These are phyloP conservation scores for Zapus hudsonius DNA, from an alignment of 2,113 vertebrate species.

Conservation along the genomic window DNA sequence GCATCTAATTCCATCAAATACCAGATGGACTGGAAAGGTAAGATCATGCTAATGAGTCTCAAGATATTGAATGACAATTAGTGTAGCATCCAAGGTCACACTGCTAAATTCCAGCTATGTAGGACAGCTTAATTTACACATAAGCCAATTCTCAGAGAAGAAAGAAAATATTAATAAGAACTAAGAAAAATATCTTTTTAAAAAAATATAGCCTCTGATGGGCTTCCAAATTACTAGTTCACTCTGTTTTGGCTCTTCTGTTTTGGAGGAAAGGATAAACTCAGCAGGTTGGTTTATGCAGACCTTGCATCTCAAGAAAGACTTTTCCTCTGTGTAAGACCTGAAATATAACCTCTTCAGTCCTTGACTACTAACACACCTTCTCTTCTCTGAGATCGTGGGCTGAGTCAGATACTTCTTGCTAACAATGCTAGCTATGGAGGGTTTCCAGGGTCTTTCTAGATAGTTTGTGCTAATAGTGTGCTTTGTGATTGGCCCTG, in stretches of 20 bases:
- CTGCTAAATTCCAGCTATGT: constrained; percentile 48
- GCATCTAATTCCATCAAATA: constrained; percentile 62
- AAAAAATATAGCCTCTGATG: not conserved
- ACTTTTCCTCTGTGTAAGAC: not conserved
- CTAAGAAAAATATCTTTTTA: not conserved
- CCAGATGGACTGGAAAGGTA: constrained; percentile 79
- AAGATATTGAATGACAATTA: constrained; percentile 74
- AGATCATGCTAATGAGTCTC: constrained; percentile 78
- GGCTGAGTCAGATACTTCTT: not conserved
- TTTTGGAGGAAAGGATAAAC: not conserved
- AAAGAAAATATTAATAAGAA: not conserved
- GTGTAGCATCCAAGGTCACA: constrained; percentile 72
- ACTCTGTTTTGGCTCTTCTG: not conserved
- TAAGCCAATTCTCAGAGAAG: constrained; percentile 5
- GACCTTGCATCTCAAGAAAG: not conserved
- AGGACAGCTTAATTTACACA: constrained; percentile 46
- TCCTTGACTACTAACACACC: not conserved
- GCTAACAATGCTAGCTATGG: not conserved
- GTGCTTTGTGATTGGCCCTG: not conserved
- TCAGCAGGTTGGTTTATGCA: not conserved
- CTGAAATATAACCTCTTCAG: not conserved
- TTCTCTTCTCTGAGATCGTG: not conserved
- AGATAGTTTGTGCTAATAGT: not conserved
- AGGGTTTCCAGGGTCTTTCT: fast-evolving
- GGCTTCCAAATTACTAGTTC: not conserved